Conservation (phyloP, 2,113 vertebrate species). For the Thryonomys swinderianus region DNA sequence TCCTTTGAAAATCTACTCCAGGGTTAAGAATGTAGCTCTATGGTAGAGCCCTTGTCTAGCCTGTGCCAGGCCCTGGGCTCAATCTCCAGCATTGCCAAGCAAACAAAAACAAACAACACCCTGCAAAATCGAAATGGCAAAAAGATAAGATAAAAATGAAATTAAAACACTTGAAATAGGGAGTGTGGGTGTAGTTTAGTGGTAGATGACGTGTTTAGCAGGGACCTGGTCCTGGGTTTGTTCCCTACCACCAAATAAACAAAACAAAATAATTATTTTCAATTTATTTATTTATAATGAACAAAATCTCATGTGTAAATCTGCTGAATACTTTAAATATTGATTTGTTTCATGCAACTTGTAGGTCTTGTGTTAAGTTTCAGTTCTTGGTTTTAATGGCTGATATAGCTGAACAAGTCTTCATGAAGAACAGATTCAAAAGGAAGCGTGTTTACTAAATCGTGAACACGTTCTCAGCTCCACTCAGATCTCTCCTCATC, state of each 20-base stretch:
- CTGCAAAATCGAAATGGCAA: constrained; percentile 14
- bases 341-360: constrained; percentile 29
- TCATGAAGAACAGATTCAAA: background rate
- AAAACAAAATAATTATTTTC: background rate
- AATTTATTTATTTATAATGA: constrained; percentile 32
- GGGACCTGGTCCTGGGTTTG: background rate
- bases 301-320: background rate
- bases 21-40: background rate
- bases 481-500: background rate
- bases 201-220: background rate
- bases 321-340: background rate
- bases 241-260: background rate
- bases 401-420: background rate
- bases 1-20: background rate
- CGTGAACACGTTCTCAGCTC: background rate
- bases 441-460: background rate
- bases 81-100: background rate
- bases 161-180: background rate
- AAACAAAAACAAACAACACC: background rate
- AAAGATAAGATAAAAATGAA: constrained; percentile 5
- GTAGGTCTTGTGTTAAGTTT: background rate
- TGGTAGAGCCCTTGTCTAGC: background rate
- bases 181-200: background rate
- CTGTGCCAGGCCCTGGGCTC: background rate
- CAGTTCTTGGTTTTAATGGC: background rate